Conservation (phyloP, 2,113 vertebrate genomes). For the Brachyhypopomus occidentalis region DNA sequence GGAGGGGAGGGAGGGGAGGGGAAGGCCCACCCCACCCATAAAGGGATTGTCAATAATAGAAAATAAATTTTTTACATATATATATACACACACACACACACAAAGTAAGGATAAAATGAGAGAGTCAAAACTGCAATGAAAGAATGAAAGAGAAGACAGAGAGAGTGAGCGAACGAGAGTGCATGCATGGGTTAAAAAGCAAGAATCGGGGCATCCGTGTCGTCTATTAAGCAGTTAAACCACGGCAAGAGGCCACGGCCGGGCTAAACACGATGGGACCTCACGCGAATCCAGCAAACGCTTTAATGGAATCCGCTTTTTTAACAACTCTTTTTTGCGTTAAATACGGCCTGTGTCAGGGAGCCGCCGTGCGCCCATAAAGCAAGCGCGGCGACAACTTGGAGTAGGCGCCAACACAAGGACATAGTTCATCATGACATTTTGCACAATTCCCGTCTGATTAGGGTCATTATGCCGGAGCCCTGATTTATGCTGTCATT, state of each 20-base stretch:
- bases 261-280: slow-evolving; percentile 92
- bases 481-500: slow-evolving; percentile 99
- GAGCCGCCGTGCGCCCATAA: slow-evolving; percentile 96
- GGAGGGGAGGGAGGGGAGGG: no score
- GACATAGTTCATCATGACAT: slow-evolving; percentile 99
- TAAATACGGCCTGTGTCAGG: slow-evolving; percentile 98
- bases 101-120: no score
- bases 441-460: slow-evolving; percentile 99
- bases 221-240: slow-evolving; percentile 90
- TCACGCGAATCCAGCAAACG: slow-evolving; percentile 82
- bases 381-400: slow-evolving; percentile 97
- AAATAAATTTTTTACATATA: no score
- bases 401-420: slow-evolving; percentile 99
- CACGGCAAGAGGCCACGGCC: slow-evolving; percentile 84
- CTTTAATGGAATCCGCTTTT: slow-evolving; percentile 96
- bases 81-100: no score
- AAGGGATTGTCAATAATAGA: no score
- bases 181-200: slow-evolving; percentile 58
- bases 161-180: background rate
- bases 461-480: slow-evolving; percentile 99
- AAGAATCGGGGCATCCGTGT: slow-evolving; percentile 18
- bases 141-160: no score
- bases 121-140: background rate
- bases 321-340: slow-evolving; percentile 98
- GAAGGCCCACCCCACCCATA: no score